Evolutionary conservation across 2,797 vertebrate genomes (phyloP).

Genomic region (Falco peregrinus): DNA sequence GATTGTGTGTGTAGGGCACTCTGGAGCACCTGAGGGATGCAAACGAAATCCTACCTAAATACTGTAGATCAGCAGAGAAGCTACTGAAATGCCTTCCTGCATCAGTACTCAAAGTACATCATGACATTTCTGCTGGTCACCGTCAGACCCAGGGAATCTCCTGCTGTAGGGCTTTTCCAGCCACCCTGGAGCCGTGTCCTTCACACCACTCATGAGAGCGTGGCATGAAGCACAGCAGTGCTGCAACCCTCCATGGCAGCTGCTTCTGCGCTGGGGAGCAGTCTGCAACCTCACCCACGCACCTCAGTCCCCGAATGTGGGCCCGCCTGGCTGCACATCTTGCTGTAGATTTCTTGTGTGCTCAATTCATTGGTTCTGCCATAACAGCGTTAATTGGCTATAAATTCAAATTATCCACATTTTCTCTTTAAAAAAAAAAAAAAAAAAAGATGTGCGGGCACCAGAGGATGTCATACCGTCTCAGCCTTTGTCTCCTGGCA

Average conservation of each 20-base stretch:
- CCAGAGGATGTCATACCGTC: background rate
- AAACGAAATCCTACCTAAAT: background rate
- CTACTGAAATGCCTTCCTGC: background rate
- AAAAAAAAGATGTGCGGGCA: background rate
- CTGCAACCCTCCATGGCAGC: fast-evolving
- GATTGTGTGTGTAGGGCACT: background rate
- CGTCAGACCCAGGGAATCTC: background rate
- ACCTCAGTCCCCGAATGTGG: fast-evolving
- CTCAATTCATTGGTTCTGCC: background rate
- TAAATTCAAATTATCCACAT: background rate
- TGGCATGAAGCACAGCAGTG: background rate
- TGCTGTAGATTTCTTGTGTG: background rate
- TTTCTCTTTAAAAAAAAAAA: background rate
- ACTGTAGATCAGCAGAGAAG: background rate
- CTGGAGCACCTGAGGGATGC: slow-evolving; percentile 21
- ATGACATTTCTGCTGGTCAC: background rate
- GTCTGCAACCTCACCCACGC: background rate
- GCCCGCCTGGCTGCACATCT: background rate
- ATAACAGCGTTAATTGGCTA: background rate
- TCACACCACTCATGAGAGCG: background rate
- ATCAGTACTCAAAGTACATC: background rate
- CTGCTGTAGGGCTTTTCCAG: background rate
- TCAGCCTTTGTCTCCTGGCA: background rate
- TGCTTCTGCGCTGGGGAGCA: background rate
- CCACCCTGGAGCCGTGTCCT: fast-evolving